Percentiles rank a stretch among this genome's conserved stretches.
Evolutionary conservation across 2,113 vertebrate species (phyloP).

Genomic region (Numenius arquata): DNA sequence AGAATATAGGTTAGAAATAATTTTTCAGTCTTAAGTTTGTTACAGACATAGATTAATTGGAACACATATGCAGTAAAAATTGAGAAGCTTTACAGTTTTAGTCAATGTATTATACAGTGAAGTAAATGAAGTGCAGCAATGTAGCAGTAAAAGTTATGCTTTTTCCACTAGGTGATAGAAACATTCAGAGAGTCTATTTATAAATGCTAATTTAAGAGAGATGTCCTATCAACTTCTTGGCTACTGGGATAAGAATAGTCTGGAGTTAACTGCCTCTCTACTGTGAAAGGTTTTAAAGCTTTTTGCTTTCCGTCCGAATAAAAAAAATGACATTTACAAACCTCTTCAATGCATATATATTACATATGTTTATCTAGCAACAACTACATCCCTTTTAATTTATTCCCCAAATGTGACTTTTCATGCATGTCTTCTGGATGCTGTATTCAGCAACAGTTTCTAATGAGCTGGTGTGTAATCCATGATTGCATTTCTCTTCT

Average conservation of each 20-base stretch:
- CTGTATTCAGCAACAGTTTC: conserved; percentile 69
- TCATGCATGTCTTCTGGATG: conserved; percentile 73
- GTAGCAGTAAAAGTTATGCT: conserved; percentile 45
- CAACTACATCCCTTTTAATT: conserved; percentile 64
- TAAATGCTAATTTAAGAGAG: conserved; percentile 58
- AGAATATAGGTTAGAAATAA: conserved; percentile 58
- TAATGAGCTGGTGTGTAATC: conserved; percentile 77
- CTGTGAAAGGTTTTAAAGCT: conserved; percentile 75
- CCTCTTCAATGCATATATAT: conserved; percentile 67
- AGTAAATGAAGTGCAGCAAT: conserved; percentile 58
- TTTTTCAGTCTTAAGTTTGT: conserved; percentile 58
- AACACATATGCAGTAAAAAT: conserved; percentile 65
- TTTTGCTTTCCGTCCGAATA: conserved; percentile 68
- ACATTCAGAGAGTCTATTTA: conserved; percentile 64
- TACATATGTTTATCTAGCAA: conserved; percentile 74
- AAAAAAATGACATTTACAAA: conserved; percentile 78
- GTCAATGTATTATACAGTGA: conserved; percentile 70
- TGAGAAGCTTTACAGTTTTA: conserved; percentile 62
- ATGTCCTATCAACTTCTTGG: conserved; percentile 61
- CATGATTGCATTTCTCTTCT: conserved; percentile 60
- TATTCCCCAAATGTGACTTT: conserved; percentile 73
- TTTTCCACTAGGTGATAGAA: conserved; percentile 56
- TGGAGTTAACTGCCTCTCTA: conserved; percentile 64
- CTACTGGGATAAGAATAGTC: conserved; percentile 65
- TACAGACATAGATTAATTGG: conserved; percentile 65